Base-by-base conservation (phyloP, 2,797 vertebrate genomes). In the Psittacula derbiana region DNA sequence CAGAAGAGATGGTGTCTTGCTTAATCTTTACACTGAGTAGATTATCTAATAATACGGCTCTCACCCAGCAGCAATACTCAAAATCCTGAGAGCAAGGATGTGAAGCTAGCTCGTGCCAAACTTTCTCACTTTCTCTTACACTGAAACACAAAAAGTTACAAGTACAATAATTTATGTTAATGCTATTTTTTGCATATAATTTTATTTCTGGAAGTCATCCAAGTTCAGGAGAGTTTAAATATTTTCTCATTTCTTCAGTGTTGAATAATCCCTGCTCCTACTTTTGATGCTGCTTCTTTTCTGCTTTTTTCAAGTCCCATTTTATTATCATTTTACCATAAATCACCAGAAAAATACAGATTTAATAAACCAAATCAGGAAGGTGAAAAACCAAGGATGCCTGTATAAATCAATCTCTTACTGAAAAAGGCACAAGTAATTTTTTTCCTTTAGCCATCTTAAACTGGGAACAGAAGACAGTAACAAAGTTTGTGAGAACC, bases 401-500 rank as follows among this genome's bases (percentile, higher is more conserved):
- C 19, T 5, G 16, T 30, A 40, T 70, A 79, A 80, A 73, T 71
- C n/a, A 60, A 16, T 55, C 50, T 79, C 28, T 75, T 80, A 36
- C 19, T 62, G 31, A 67, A 73, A 80, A 91, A 86, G 41, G 16
- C 47, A 92, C 1, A 2, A 21, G 38, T 47, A 25, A 30, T 25
- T 44, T 33, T 90, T 73, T 31, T 83, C 28, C 47, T 81, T 70
- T 38, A 62, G 50, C 47, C 36, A 28, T 50, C 90, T 74, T 79
- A 79, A 93, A 87, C 13, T 40, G 72, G 61, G 40, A 80, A 85
- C 36, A 64, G 70, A 80, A 93, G 79, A 49, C 65, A 86, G 74
- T 31, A 75, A 46, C 50, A 13, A 36, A 70, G 70, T 82, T 84
- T 83, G 69, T 93, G 93, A 80, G 94, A 97, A 92, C 53, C 95